Evolutionary conservation across 2,888 invertebrate genomes (phyloP).

Genomic region (Ferdinandea cuprea): DNA sequence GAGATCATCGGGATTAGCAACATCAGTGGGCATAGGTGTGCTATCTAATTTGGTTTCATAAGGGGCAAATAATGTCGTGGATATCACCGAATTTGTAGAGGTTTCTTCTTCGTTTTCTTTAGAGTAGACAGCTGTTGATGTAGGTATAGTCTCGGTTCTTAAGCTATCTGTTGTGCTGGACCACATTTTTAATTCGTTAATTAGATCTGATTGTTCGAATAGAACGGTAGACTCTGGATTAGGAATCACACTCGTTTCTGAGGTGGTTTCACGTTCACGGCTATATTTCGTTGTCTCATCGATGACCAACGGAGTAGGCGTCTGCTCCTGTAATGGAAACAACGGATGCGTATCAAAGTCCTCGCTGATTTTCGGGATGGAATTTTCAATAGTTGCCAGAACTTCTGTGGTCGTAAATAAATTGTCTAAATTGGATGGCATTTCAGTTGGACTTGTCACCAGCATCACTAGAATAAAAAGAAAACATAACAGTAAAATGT

Average conservation of each 20-base stretch:
- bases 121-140: neutral
- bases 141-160: neutral
- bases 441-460: constrained; percentile 31
- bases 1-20: constrained; percentile 20
- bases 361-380: constrained; percentile 4
- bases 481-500: neutral
- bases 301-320: constrained; percentile 24
- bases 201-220: constrained; percentile 8
- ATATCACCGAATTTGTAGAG: neutral
- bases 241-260: neutral
- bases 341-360: neutral
- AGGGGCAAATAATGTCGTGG: neutral
- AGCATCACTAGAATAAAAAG: constrained; percentile 48
- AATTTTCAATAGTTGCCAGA: constrained; percentile 9
- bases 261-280: neutral
- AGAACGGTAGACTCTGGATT: neutral
- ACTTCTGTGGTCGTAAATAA: constrained; percentile 1
- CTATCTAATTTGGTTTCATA: neutral
- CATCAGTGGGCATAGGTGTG: neutral
- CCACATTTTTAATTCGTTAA: neutral
- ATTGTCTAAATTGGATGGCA: neutral
- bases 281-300: neutral
- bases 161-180: neutral
- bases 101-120: neutral
- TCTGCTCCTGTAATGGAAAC: constrained; percentile 45